Percentiles rank a stretch among this genome's conserved stretches.
Evolutionary conservation across 2,113 vertebrate genomes (phyloP).

Genomic region (Rhineura floridana): DNA sequence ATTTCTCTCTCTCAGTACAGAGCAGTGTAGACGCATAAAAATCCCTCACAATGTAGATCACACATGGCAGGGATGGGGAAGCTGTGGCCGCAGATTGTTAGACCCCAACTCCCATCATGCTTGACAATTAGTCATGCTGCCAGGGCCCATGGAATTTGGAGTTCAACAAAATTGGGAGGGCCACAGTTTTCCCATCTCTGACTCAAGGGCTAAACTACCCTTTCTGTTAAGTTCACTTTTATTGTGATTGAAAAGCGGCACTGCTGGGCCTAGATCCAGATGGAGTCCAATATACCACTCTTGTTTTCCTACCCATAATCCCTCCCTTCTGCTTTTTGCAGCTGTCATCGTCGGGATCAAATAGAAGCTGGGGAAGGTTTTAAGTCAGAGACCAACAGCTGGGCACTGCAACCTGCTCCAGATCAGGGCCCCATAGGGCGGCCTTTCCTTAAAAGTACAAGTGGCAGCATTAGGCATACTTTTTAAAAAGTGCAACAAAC

Average conservation of each 20-base stretch:
- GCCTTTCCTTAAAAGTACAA: background rate
- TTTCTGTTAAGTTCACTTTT: background rate
- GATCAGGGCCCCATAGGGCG: background rate
- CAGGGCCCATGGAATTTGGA: background rate
- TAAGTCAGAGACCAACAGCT: background rate
- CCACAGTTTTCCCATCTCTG: background rate
- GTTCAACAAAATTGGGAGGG: background rate
- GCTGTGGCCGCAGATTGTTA: background rate
- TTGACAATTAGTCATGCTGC: background rate
- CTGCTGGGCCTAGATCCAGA: background rate
- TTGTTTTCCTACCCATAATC: background rate
- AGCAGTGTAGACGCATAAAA: background rate
- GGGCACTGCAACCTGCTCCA: background rate
- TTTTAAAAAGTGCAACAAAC: background rate
- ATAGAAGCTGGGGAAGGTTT: background rate
- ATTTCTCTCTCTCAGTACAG: background rate
- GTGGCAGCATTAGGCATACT: background rate
- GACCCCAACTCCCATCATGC: background rate
- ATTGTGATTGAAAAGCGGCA: background rate
- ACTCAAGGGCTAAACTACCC: background rate
- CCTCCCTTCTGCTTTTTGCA: background rate
- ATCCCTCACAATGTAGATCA: background rate
- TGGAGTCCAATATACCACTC: background rate
- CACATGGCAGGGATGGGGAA: background rate
- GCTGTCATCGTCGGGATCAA: background rate